Conservation (phyloP, 1,140 invertebrate genomes). For the Drosophila virilis region DNA sequence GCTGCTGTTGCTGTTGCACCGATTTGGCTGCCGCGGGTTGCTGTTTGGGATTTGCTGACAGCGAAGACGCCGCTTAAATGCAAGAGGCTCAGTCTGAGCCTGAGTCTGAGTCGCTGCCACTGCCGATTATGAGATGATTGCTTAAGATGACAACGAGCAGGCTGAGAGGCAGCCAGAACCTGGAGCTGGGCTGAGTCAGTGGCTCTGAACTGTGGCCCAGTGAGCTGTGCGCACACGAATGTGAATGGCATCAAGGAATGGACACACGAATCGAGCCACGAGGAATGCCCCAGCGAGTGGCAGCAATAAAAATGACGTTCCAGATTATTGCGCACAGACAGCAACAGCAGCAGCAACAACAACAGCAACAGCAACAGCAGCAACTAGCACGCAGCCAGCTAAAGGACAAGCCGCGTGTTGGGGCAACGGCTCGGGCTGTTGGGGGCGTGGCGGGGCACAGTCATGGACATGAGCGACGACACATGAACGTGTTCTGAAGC, state of each 20-base stretch:
- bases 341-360: constrained; percentile 14
- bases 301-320: constrained; percentile 83
- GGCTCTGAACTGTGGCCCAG: constrained; percentile 18
- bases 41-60: constrained; percentile 62
- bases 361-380: not conserved
- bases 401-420: constrained; percentile 11
- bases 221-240: constrained; percentile 20
- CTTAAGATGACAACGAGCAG: constrained; percentile 80
- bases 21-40: constrained; percentile 33
- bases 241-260: constrained; percentile 23
- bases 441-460: not conserved
- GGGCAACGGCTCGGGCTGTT: not conserved
- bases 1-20: constrained; percentile 22
- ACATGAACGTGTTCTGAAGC: constrained; percentile 65
- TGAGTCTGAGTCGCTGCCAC: constrained; percentile 48
- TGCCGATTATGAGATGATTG: constrained; percentile 81
- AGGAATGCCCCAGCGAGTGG: constrained; percentile 77
- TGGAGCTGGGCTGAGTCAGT: constrained; percentile 20
- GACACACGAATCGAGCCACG: constrained; percentile 36
- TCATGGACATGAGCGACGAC: constrained; percentile 46
- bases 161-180: constrained; percentile 18
- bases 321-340: constrained; percentile 76
- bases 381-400: constrained; percentile 22
- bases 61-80: constrained; percentile 44
- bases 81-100: not conserved